phyloP scores from a whole-genome alignment of 2,797 vertebrate genomes.

The Cuculus canorus region DNA sequence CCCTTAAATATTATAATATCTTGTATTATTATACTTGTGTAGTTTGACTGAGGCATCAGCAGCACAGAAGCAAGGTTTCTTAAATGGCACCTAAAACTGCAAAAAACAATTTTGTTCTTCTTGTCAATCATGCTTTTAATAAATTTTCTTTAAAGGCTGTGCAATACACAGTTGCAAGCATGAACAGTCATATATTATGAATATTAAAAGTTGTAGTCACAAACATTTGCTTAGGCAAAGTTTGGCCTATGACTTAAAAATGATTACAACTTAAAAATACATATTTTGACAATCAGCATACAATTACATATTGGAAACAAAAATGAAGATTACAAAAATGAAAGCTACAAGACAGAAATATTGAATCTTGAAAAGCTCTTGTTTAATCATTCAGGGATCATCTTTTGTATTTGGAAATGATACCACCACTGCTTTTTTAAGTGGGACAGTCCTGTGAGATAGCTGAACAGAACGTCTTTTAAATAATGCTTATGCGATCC shows the following conservation, averaged over 20 bases:
- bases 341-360: neutral
- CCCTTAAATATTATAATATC: neutral
- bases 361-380: neutral
- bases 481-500: neutral
- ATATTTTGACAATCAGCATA: neutral
- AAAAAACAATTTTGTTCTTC: neutral
- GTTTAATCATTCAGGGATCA: neutral
- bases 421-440: neutral
- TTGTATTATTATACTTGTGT: neutral
- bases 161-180: neutral
- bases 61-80: neutral
- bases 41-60: neutral
- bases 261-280: neutral
- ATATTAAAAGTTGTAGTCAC: neutral
- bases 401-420: neutral
- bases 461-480: neutral
- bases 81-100: neutral
- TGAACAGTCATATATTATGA: neutral
- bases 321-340: neutral
- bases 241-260: neutral
- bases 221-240: neutral
- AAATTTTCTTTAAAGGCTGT: neutral
- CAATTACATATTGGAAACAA: neutral
- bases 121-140: neutral
- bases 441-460: neutral